Conservation (phyloP, 2,797 vertebrate species). For the Prionace glauca region DNA sequence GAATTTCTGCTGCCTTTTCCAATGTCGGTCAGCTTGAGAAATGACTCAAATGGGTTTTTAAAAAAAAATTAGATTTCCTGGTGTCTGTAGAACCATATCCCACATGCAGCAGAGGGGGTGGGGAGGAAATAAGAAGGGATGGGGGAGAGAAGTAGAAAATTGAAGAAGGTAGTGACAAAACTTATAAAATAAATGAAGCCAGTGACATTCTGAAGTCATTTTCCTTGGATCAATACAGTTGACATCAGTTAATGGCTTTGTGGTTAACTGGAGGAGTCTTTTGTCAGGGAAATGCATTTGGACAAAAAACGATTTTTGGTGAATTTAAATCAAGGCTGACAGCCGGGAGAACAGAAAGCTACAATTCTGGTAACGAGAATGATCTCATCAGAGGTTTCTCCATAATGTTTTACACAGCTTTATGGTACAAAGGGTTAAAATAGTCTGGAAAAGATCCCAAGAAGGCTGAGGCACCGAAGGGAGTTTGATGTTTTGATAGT, state of each 20-base stretch:
- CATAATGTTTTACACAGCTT: not conserved
- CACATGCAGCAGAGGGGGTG: not conserved
- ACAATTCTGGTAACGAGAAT: not conserved
- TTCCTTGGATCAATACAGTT: not conserved
- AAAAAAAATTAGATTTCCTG: not conserved
- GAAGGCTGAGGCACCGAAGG: not conserved
- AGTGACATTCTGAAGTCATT: not conserved
- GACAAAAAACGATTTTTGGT: not conserved
- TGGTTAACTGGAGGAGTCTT: not conserved
- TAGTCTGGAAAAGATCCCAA: not conserved
- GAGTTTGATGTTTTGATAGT: constrained; percentile 15
- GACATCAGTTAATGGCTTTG: constrained; percentile 30
- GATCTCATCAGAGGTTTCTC: not conserved
- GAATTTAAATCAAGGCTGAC: constrained; percentile 13
- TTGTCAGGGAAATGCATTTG: constrained; percentile 14
- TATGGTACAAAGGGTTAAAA: constrained; percentile 27
- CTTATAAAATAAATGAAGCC: not conserved
- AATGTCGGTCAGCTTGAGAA: not conserved
- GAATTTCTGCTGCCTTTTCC: not conserved
- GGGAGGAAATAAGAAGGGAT: not conserved
- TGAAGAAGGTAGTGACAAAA: not conserved
- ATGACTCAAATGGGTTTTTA: not conserved
- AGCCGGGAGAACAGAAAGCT: not conserved
- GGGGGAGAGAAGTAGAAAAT: not conserved
- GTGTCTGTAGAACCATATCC: not conserved